Percentiles rank a stretch among this genome's conserved stretches.
phyloP scores from a whole-genome alignment of 2,113 vertebrate species.

The Miniopterus natalensis region DNA sequence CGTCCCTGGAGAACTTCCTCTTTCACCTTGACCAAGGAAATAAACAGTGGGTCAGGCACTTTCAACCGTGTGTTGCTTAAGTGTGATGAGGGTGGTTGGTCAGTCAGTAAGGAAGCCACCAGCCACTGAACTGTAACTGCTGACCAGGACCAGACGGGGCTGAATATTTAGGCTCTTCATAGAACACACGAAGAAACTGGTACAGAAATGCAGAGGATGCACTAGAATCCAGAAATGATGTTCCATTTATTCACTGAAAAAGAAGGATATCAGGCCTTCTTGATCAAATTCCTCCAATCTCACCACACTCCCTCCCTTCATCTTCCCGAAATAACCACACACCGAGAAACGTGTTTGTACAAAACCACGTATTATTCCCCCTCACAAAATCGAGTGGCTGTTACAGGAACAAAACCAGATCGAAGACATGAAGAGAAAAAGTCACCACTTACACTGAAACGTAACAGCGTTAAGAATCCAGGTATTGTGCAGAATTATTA shows the following conservation, averaged over 20 bases:
- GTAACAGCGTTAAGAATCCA: slow-evolving; percentile 68
- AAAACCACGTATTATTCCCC: slow-evolving; percentile 85
- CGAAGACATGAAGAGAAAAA: slow-evolving; percentile 82
- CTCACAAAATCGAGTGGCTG: slow-evolving; percentile 84
- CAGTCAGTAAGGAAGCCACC: not conserved
- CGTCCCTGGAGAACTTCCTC: not conserved
- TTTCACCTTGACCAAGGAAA: not conserved
- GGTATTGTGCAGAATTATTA: slow-evolving; percentile 68
- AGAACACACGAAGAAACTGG: not conserved
- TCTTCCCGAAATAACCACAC: slow-evolving; percentile 70
- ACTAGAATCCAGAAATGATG: not conserved
- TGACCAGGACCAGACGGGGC: not conserved
- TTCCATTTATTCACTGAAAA: slow-evolving; percentile 66
- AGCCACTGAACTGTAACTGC: not conserved
- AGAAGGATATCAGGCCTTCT: not conserved
- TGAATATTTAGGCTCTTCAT: not conserved
- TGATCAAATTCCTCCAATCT: slow-evolving; percentile 50
- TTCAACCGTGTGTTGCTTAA: not conserved
- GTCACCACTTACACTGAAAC: slow-evolving; percentile 82
- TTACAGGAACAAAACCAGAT: slow-evolving; percentile 82
- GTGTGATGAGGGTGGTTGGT: not conserved
- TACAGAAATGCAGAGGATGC: slow-evolving; percentile 50
- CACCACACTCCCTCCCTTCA: slow-evolving; percentile 34
- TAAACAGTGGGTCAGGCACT: not conserved
- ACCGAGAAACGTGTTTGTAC: slow-evolving; percentile 79